A percentile compares a stretch with the other conserved stretches of the same genome.
phyloP scores from a whole-genome alignment of 2,113 vertebrate genomes.

The Oenanthe melanoleuca region DNA sequence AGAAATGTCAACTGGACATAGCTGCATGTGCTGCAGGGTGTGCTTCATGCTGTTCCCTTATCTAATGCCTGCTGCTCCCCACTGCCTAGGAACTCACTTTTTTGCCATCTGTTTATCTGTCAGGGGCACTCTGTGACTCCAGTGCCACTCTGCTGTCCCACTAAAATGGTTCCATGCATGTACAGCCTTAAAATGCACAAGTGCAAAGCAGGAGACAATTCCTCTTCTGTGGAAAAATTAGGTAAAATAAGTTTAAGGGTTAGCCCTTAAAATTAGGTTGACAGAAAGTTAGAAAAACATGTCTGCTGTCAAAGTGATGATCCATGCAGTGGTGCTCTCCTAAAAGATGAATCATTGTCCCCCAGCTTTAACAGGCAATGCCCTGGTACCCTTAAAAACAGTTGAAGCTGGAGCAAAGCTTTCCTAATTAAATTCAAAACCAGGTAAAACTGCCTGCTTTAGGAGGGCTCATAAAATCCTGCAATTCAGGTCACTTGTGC shows the following conservation, averaged over 20 bases:
- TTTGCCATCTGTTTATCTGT: not conserved
- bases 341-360: not conserved
- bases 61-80: not conserved
- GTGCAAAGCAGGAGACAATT: not conserved
- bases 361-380: not conserved
- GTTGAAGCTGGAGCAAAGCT: not conserved
- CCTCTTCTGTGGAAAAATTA: not conserved
- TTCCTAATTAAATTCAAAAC: not conserved
- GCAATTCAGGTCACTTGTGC: not conserved
- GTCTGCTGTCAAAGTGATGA: not conserved
- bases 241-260: not conserved
- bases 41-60: not conserved
- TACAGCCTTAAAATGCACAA: not conserved
- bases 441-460: not conserved
- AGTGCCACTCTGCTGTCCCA: not conserved
- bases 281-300: not conserved
- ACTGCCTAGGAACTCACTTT: not conserved
- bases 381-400: not conserved
- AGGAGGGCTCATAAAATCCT: not conserved
- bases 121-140: not conserved
- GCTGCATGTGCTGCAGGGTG: not conserved
- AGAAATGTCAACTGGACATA: not conserved
- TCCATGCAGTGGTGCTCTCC: not conserved
- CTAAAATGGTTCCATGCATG: not conserved
- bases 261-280: not conserved